Evolutionary conservation across 2,888 invertebrate genomes (phyloP).

Genomic region (Scaptomyza tumidula): DNA sequence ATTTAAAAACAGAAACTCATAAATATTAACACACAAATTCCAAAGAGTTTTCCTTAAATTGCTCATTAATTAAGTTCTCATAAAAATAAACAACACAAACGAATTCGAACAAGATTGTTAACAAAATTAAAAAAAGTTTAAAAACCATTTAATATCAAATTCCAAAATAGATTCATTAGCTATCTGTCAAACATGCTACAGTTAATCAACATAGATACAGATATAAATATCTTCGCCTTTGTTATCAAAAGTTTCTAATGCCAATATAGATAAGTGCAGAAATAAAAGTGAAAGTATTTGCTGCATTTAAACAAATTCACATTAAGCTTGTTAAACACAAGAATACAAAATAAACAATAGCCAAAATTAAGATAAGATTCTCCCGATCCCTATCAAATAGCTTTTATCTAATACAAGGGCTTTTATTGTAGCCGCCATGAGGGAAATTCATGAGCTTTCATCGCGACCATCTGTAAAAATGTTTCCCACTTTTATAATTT

Average conservation of each 20-base stretch:
- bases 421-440: too few relatives aligned
- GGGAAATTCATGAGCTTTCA: slow-evolving; percentile 55
- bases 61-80: slow-evolving; percentile 56
- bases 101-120: too few relatives aligned
- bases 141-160: slow-evolving; percentile 27
- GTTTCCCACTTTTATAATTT: slow-evolving; percentile 1
- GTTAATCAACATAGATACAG: slow-evolving; percentile 38
- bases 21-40: slow-evolving; percentile 42
- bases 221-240: neutral
- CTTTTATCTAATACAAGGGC: neutral
- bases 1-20: slow-evolving; percentile 41
- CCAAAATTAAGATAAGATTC: slow-evolving; percentile 48
- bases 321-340: slow-evolving; percentile 52
- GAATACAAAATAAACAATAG: slow-evolving; percentile 59
- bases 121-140: slow-evolving; percentile 1
- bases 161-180: slow-evolving; percentile 51
- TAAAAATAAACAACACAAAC: slow-evolving; percentile 24
- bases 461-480: slow-evolving; percentile 58
- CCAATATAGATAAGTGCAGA: slow-evolving; percentile 25
- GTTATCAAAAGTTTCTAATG: slow-evolving; percentile 5
- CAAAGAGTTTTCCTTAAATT: slow-evolving; percentile 38
- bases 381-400: slow-evolving; percentile 11
- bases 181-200: slow-evolving; percentile 51
- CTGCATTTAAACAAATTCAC: slow-evolving; percentile 39
- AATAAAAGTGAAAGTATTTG: slow-evolving; percentile 58